A percentile compares a stretch with the other conserved stretches of the same genome.
Evolutionary conservation across 2,797 vertebrate species (phyloP).

Genomic region (Megaceryle alcyon): DNA sequence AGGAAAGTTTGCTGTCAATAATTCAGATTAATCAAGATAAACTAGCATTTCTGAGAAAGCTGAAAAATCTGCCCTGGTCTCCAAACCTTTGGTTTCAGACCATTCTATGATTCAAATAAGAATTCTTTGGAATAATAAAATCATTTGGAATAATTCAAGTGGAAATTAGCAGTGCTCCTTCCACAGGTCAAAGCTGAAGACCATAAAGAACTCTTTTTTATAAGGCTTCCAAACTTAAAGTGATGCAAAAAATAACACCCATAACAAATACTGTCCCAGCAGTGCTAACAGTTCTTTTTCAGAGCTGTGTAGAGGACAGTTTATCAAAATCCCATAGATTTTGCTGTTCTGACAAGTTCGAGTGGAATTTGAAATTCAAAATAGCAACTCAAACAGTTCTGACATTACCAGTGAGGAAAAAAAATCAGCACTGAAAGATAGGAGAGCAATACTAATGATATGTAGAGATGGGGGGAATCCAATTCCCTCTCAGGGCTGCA

Average conservation of each 20-base stretch:
- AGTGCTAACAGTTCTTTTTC: not conserved
- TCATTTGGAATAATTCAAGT: not conserved
- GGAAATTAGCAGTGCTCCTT: not conserved
- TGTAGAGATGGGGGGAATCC: not conserved
- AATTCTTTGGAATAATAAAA: no score
- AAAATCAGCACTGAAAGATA: not conserved
- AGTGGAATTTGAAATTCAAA: slow-evolving; percentile 10
- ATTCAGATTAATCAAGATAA: not conserved
- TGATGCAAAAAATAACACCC: not conserved
- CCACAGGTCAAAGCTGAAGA: not conserved
- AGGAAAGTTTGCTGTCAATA: not conserved
- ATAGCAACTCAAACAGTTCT: not conserved
- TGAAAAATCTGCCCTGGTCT: not conserved
- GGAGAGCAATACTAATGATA: not conserved
- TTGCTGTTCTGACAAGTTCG: not conserved
- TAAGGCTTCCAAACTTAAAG: not conserved
- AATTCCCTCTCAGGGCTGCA: not conserved
- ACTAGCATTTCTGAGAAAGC: not conserved
- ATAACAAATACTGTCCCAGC: not conserved
- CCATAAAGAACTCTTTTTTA: not conserved
- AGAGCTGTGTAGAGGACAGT: not conserved
- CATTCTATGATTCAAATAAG: not conserved
- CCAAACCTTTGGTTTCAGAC: not conserved
- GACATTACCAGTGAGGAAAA: not conserved
- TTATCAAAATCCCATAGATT: not conserved